Evolutionary conservation across 2,113 vertebrate species (phyloP).

Genomic region (Embiotoca jacksoni): DNA sequence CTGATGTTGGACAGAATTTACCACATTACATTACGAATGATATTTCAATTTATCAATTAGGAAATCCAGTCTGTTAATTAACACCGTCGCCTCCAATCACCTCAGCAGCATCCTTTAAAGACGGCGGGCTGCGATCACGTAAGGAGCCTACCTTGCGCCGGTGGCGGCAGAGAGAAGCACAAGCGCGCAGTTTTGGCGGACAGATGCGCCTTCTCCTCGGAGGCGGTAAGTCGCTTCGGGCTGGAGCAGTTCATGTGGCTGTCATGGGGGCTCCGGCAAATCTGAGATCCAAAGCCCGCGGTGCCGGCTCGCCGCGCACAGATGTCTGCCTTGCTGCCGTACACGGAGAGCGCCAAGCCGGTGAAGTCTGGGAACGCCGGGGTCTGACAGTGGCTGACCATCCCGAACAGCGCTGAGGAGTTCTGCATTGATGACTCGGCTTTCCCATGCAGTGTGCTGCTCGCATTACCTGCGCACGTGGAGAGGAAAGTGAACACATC

Average conservation of each 20-base stretch:
- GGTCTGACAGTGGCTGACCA: slow-evolving; percentile 84
- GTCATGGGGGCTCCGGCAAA: slow-evolving; percentile 79
- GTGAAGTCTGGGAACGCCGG: slow-evolving; percentile 79
- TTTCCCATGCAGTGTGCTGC: slow-evolving; percentile 68
- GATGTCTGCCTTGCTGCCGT: slow-evolving; percentile 82
- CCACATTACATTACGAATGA: neutral
- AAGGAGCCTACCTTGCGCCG: slow-evolving; percentile 72
- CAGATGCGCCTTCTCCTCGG: slow-evolving; percentile 77
- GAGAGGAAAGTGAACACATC: too few species aligned
- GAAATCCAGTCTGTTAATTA: neutral
- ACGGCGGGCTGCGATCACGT: neutral
- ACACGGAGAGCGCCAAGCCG: slow-evolving; percentile 79
- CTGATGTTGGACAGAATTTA: neutral
- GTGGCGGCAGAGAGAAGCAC: slow-evolving; percentile 71
- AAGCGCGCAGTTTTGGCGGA: slow-evolving; percentile 68
- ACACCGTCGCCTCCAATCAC: neutral
- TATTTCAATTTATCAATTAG: neutral
- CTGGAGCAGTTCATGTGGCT: slow-evolving; percentile 74
- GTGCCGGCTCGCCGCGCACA: slow-evolving; percentile 80
- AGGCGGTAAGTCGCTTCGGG: slow-evolving; percentile 72
- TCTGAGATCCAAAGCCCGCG: slow-evolving; percentile 72
- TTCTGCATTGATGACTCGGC: slow-evolving; percentile 78
- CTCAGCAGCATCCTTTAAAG: neutral
- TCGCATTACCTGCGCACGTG: slow-evolving; percentile 73
- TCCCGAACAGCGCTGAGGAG: slow-evolving; percentile 82